These are phyloP conservation scores for Discoglossus pictus DNA, from an alignment of 2,797 vertebrate species.

Conservation along the genomic window DNA sequence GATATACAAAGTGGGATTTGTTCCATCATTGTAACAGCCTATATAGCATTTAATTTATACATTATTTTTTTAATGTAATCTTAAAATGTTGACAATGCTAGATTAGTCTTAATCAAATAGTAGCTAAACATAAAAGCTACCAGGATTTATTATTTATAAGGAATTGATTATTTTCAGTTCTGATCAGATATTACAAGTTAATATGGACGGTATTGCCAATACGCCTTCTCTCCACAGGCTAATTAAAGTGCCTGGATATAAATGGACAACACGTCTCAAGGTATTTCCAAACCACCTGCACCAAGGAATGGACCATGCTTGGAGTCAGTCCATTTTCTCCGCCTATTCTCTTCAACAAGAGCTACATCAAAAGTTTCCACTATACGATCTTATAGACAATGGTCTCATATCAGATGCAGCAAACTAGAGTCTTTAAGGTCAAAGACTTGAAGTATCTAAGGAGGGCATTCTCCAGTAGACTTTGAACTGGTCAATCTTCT, in stretches of 20 bases:
- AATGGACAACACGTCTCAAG: too few relatives aligned
- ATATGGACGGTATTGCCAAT: too few relatives aligned
- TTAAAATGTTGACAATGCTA: too few relatives aligned
- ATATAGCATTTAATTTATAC: too few relatives aligned
- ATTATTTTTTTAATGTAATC: too few relatives aligned
- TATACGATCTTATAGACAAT: conserved; percentile 35
- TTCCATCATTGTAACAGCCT: too few relatives aligned
- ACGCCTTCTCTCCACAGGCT: neutral
- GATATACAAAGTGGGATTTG: too few relatives aligned
- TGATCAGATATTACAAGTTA: neutral
- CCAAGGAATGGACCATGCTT: neutral
- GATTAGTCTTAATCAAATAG: too few relatives aligned
- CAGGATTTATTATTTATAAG: neutral
- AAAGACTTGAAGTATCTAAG: neutral
- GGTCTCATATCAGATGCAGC: conserved; percentile 15
- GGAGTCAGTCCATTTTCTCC: conserved; percentile 27
- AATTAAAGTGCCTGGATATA: neutral
- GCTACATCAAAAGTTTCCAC: conserved; percentile 38
- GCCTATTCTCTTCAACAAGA: neutral
- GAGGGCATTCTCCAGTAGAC: neutral
- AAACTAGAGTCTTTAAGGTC: conserved; percentile 3
- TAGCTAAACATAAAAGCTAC: too few relatives aligned
- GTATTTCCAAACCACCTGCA: too few relatives aligned
- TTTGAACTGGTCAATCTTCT: neutral
- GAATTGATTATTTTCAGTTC: neutral